phyloP scores from a whole-genome alignment of 2,888 invertebrate genomes.

The Dione juno region DNA sequence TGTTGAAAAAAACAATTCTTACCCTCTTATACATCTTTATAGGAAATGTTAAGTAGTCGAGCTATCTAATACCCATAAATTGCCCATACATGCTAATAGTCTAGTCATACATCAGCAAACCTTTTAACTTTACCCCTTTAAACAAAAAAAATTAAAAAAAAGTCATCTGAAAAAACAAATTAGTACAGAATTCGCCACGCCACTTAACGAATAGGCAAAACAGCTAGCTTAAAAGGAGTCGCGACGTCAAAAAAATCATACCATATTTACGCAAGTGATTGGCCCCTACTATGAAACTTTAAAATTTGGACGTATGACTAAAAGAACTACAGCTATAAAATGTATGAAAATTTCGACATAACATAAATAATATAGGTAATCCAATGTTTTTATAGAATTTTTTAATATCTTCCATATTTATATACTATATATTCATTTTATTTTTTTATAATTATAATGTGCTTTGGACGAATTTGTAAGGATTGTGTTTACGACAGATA shows the following conservation, averaged over 20 bases:
- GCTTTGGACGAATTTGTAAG: background rate
- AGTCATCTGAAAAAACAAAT: conserved; percentile 67
- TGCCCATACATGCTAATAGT: conserved; percentile 18
- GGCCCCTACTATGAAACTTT: conserved; percentile 52
- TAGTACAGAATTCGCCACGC: conserved; percentile 71
- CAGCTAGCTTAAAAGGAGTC: conserved; percentile 73
- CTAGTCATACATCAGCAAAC: conserved; percentile 43
- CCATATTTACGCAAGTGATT: conserved; percentile 62
- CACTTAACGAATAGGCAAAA: conserved; percentile 79
- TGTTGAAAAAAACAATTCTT: too few relatives aligned
- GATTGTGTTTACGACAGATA: background rate
- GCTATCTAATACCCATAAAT: conserved; percentile 33
- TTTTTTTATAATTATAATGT: too few relatives aligned
- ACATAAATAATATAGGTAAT: too few relatives aligned
- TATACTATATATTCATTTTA: too few relatives aligned
- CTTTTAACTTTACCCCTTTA: conserved; percentile 61
- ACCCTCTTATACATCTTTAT: background rate
- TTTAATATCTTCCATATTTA: too few relatives aligned
- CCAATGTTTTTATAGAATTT: too few relatives aligned
- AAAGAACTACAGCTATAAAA: too few relatives aligned
- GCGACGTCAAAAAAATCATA: conserved; percentile 74
- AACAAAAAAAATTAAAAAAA: conserved; percentile 69
- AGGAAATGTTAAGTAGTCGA: background rate
- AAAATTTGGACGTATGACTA: background rate
- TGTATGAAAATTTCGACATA: too few relatives aligned